Evolutionary conservation across 1,140 invertebrate species (phyloP).

Genomic region (Conus betulinus): DNA sequence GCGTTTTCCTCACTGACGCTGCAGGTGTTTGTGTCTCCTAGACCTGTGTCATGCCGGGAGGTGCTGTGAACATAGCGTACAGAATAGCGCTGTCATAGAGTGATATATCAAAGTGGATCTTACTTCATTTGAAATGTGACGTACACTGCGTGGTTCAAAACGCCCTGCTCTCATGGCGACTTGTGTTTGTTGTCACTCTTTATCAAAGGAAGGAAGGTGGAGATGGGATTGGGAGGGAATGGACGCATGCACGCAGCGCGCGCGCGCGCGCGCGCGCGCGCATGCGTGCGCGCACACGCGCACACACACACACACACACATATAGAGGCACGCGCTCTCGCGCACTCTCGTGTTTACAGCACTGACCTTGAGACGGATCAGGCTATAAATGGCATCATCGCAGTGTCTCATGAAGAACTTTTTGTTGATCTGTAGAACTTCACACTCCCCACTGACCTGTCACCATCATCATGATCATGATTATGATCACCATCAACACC

Average conservation of each 20-base stretch:
- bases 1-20: no score
- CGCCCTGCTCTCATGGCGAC: no score
- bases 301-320: slow-evolving; percentile 5
- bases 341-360: neutral
- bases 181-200: no score
- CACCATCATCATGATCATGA: slow-evolving; percentile 18
- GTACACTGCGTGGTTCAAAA: no score
- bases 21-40: no score
- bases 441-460: slow-evolving; percentile 71
- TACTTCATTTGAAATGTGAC: no score
- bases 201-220: no score
- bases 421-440: slow-evolving; percentile 71
- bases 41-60: no score
- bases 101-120: no score
- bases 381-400: slow-evolving; percentile 68
- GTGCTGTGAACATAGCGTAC: no score
- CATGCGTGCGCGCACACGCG: neutral
- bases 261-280: neutral
- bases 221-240: no score
- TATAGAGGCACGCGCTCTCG: neutral
- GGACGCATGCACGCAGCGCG: neutral
- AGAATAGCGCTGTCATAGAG: no score
- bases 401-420: slow-evolving; percentile 71
- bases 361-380: slow-evolving; percentile 68
- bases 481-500: neutral